A percentile compares a stretch with the other conserved stretches of the same genome.
phyloP scores from a whole-genome alignment of 2,113 vertebrate genomes.

The Hydrolagus affinis region DNA sequence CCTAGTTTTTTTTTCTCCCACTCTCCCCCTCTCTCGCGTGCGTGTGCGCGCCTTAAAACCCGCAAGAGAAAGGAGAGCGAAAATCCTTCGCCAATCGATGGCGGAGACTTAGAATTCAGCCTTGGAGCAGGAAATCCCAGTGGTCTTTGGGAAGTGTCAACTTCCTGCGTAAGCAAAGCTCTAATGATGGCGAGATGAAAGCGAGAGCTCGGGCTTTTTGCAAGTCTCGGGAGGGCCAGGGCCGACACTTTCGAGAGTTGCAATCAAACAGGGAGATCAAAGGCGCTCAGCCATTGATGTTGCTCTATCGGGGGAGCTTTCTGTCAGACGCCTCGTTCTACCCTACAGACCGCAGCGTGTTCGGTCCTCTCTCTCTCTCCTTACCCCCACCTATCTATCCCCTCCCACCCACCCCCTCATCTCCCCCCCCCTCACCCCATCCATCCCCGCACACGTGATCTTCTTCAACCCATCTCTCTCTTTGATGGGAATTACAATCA shows the following conservation, averaged over 20 bases:
- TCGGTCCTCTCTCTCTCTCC: neutral
- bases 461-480: neutral
- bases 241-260: conserved; percentile 30
- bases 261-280: conserved; percentile 29
- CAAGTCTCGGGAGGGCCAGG: neutral
- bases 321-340: conserved; percentile 14
- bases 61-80: conserved; percentile 4
- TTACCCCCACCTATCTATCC: too few relatives aligned
- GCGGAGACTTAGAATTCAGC: conserved; percentile 21
- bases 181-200: conserved; percentile 31
- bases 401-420: too few relatives aligned
- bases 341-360: conserved; percentile 13
- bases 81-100: conserved; percentile 23
- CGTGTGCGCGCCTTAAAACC: too few relatives aligned
- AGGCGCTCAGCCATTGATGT: conserved; percentile 20
- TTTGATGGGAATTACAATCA: neutral
- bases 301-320: neutral
- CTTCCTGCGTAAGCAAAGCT: conserved; percentile 30
- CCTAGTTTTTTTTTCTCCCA: too few relatives aligned
- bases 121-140: conserved; percentile 22
- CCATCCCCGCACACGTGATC: neutral
- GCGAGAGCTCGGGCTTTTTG: conserved; percentile 9
- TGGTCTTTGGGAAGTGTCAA: conserved; percentile 32
- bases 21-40: too few relatives aligned
- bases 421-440: too few relatives aligned